A percentile compares a stretch with the other conserved stretches of the same genome.
Evolutionary conservation across 2,888 invertebrate species (phyloP).

Genomic region (Anthophora plumipes): DNA sequence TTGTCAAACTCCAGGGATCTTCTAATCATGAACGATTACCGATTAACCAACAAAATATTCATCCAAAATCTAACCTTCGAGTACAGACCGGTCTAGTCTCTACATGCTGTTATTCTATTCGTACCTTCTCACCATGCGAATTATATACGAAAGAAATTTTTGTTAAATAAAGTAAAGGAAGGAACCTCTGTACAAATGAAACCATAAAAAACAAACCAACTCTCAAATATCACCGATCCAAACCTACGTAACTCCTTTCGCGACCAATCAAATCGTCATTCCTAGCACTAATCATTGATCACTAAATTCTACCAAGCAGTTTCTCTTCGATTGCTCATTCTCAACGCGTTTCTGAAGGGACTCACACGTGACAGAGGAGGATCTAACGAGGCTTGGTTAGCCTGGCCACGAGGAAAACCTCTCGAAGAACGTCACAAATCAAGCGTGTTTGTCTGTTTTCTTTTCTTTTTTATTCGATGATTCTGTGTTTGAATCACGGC

Average conservation of each 20-base stretch:
- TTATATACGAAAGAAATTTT: no score
- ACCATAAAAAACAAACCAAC: background rate
- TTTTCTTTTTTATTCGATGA: background rate
- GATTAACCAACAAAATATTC: background rate
- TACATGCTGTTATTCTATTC: conserved; percentile 1
- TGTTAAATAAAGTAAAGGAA: background rate
- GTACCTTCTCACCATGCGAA: background rate
- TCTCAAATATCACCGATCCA: background rate
- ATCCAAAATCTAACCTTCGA: background rate
- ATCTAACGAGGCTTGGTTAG: conserved; percentile 14
- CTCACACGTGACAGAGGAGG: conserved; percentile 53
- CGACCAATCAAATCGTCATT: background rate
- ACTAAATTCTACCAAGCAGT: conserved; percentile 27
- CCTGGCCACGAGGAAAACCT: background rate
- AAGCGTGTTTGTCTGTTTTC: background rate
- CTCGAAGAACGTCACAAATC: background rate
- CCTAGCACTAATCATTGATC: background rate
- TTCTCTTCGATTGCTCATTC: conserved; percentile 34
- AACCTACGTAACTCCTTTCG: background rate
- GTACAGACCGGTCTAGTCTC: background rate
- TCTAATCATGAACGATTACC: conserved; percentile 9
- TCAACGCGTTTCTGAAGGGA: conserved; percentile 27
- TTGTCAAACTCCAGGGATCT: conserved; percentile 16
- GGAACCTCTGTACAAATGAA: background rate
- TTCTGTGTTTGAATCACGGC: background rate